Evolutionary conservation across 2,113 vertebrate genomes (phyloP).

Genomic region (Lophotis ruficrista): DNA sequence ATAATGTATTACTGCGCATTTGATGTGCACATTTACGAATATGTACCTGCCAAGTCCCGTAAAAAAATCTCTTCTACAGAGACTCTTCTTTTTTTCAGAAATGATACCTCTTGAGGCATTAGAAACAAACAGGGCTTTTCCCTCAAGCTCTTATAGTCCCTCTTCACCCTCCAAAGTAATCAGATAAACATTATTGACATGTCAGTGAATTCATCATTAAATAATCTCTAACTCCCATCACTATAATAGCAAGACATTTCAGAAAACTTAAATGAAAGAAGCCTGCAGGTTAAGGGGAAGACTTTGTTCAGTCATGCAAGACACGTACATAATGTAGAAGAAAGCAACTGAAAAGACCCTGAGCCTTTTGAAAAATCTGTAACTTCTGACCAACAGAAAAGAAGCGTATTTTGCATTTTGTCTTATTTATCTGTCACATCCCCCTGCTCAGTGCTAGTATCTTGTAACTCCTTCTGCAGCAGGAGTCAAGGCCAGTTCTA

Average conservation of each 20-base stretch:
- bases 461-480: background rate
- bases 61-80: constrained; percentile 22
- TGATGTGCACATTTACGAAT: constrained; percentile 53
- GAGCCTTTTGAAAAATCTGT: background rate
- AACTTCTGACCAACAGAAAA: constrained; percentile 36
- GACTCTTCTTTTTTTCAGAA: constrained; percentile 6
- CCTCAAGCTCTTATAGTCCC: constrained; percentile 10
- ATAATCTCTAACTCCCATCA: constrained; percentile 44
- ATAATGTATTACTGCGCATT: constrained; percentile 62
- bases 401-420: constrained; percentile 12
- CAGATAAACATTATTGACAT: constrained; percentile 48
- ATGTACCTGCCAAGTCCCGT: constrained; percentile 38
- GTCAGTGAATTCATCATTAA: constrained; percentile 50
- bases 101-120: constrained; percentile 31
- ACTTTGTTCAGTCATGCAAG: constrained; percentile 23
- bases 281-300: constrained; percentile 1
- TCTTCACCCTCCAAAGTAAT: constrained; percentile 46
- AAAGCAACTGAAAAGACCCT: constrained; percentile 27
- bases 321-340: background rate
- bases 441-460: background rate
- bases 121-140: constrained; percentile 45
- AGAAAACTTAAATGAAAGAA: constrained; percentile 28
- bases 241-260: constrained; percentile 21
- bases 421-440: background rate
- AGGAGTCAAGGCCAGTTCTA: background rate